Conservation (phyloP, 1,140 invertebrate genomes). For the Andrena cerasifolii region DNA sequence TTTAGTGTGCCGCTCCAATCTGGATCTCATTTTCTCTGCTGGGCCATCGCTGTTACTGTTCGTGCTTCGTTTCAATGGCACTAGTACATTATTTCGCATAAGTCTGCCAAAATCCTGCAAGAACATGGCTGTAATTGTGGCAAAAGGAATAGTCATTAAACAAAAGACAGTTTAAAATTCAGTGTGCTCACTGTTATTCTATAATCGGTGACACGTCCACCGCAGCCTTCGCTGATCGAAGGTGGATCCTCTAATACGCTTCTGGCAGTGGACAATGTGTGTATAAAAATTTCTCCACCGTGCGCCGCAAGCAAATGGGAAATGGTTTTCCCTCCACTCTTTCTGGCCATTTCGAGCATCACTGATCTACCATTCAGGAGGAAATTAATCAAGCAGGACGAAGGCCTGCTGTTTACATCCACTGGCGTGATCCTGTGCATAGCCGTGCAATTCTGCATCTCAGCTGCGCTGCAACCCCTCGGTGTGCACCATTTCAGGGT, state of each 20-base stretch:
- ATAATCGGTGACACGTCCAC: constrained; percentile 97
- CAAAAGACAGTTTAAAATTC: background rate
- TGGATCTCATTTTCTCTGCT: constrained; percentile 85
- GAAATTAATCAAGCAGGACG: constrained; percentile 98
- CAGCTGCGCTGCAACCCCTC: constrained; percentile 89
- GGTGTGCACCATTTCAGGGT: constrained; percentile 98
- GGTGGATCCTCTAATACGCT: constrained; percentile 97
- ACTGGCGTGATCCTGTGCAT: constrained; percentile 96
- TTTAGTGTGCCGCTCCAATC: constrained; percentile 90
- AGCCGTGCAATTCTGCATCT: constrained; percentile 90
- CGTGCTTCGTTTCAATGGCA: constrained; percentile 85
- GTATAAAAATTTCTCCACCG: constrained; percentile 98
- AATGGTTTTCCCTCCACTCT: constrained; percentile 93
- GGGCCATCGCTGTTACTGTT: constrained; percentile 79
- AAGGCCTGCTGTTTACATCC: constrained; percentile 97
- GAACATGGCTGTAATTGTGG: background rate
- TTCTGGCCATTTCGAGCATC: constrained; percentile 95
- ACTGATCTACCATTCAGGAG: constrained; percentile 96
- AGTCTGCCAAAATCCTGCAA: constrained; percentile 93
- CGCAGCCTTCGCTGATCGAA: constrained; percentile 95
- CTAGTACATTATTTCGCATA: constrained; percentile 92
- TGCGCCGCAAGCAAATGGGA: constrained; percentile 97
- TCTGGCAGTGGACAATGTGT: constrained; percentile 92
- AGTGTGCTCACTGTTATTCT: constrained; percentile 83
- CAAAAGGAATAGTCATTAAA: background rate